phyloP scores from a whole-genome alignment of 2,113 vertebrate genomes.

The Boulengeromyrus knoepffleri region DNA sequence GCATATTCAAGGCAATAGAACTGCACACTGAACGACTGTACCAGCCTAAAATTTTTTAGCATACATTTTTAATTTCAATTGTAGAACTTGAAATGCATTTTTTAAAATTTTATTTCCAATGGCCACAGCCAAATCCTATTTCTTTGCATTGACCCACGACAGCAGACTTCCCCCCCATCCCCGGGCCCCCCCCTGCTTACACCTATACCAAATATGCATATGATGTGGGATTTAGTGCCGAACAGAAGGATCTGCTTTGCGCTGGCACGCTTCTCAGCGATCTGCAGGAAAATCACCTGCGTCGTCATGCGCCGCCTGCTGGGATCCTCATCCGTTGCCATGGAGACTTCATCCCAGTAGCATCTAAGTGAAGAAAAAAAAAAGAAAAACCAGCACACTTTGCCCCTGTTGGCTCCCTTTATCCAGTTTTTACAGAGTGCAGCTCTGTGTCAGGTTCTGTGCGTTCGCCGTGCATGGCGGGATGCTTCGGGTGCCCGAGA shows the following conservation, averaged over 20 bases:
- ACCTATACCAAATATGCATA: neutral
- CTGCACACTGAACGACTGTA: neutral
- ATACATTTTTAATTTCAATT: neutral
- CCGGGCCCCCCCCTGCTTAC: neutral
- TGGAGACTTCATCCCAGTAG: constrained; percentile 6
- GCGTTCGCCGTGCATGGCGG: neutral
- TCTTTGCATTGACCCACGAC: neutral
- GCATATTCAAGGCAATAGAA: neutral
- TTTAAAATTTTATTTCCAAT: neutral
- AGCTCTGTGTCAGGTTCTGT: neutral
- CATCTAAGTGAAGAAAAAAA: neutral
- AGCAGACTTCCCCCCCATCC: neutral
- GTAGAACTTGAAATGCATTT: neutral
- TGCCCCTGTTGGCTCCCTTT: neutral
- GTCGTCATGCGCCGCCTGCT: constrained; percentile 3
- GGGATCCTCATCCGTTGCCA: constrained; percentile 12
- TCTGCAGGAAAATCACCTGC: constrained; percentile 17
- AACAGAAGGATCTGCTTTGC: neutral
- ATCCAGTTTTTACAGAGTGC: neutral
- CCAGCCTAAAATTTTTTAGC: neutral
- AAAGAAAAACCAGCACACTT: neutral
- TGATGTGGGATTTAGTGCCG: neutral
- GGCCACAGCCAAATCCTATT: neutral
- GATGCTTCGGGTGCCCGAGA: neutral
- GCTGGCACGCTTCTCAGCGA: neutral